A percentile compares a stretch with the other conserved stretches of the same genome.
These are phyloP conservation scores for Frankliniella fusca DNA, from an alignment of 2,888 invertebrate species.

Conservation along the genomic window DNA sequence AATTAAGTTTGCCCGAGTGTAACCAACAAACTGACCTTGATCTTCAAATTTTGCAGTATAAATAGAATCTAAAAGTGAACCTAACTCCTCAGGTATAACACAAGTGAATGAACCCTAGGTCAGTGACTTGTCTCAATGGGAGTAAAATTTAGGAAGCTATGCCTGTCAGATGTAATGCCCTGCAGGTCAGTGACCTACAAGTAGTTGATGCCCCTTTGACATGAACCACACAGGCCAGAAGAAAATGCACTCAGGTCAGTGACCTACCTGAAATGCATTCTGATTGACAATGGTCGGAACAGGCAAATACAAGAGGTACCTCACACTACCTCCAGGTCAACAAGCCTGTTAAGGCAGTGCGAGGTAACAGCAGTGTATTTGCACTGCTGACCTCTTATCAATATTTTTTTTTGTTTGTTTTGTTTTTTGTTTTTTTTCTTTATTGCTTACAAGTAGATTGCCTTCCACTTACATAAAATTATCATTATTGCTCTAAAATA, in stretches of 20 bases:
- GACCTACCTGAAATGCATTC: neutral
- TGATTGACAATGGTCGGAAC: neutral
- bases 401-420: constrained; percentile 44
- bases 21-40: neutral
- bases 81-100: constrained; percentile 36
- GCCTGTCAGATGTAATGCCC: neutral
- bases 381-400: constrained; percentile 37
- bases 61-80: constrained; percentile 28
- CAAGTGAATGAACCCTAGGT: neutral
- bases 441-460: constrained; percentile 53
- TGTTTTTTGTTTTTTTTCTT: constrained; percentile 48
- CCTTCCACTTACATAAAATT: constrained; percentile 16
- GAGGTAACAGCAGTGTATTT: constrained; percentile 1
- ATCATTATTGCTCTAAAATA: constrained; percentile 26
- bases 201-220: too few relatives aligned
- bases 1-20: neutral
- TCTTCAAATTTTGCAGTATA: neutral
- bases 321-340: neutral
- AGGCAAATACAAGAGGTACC: neutral
- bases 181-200: too few relatives aligned
- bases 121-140: neutral
- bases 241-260: neutral
- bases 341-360: neutral
- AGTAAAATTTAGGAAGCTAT: constrained; percentile 35
- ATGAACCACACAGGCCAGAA: too few relatives aligned